These are phyloP conservation scores for Setipinna tenuifilis DNA, from an alignment of 2,797 vertebrate species.

Conservation along the genomic window DNA sequence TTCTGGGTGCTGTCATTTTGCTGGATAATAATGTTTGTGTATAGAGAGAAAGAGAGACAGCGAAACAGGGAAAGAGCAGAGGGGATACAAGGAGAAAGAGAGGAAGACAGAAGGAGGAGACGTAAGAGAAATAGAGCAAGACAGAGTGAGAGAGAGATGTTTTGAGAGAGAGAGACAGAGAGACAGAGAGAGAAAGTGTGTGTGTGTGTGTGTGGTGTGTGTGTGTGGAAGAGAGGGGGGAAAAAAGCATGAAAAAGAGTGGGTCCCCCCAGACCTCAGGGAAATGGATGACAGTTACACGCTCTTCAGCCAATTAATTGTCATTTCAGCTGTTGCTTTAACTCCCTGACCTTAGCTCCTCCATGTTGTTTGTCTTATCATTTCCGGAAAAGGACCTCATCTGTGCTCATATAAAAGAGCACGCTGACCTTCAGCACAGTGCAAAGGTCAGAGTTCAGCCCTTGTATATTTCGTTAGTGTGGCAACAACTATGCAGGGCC, in stretches of 20 bases:
- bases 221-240: conserved; percentile 53
- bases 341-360: conserved; percentile 78
- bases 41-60: neutral
- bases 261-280: conserved; percentile 67
- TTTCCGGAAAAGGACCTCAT: conserved; percentile 79
- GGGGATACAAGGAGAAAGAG: neutral
- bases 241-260: conserved; percentile 33
- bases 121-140: neutral
- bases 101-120: neutral
- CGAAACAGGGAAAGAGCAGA: neutral
- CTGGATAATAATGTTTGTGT: conserved; percentile 20
- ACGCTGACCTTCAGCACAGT: conserved; percentile 73
- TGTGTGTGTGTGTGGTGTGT: conserved; percentile 38
- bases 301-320: conserved; percentile 81
- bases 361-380: conserved; percentile 78
- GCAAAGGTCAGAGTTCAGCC: conserved; percentile 78
- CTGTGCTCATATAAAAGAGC: conserved; percentile 80
- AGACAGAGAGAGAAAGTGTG: conserved; percentile 40
- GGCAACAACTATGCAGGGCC: conserved; percentile 54
- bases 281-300: conserved; percentile 82
- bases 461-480: conserved; percentile 74
- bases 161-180: too few species aligned
- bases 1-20: conserved; percentile 32
- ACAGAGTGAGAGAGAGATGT: neutral
- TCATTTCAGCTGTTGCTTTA: conserved; percentile 85